phyloP scores from a whole-genome alignment of 2,797 vertebrate species.

The Esox masquinongy region DNA sequence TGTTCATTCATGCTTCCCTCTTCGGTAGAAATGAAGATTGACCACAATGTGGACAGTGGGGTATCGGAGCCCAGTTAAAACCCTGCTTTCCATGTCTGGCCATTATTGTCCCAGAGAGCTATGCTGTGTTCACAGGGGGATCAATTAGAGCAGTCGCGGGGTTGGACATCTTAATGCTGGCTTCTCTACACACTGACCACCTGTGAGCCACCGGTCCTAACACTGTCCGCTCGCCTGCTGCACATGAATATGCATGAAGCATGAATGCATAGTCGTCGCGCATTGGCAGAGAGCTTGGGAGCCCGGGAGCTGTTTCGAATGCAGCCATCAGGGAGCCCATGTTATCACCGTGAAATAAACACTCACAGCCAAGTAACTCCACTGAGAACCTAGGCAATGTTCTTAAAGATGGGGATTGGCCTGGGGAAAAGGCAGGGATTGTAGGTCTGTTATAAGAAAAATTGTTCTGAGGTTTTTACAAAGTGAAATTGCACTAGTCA shows the following conservation, averaged over 20 bases:
- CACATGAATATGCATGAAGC: slow-evolving; percentile 8
- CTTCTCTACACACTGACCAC: slow-evolving; percentile 17
- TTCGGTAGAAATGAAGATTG: not conserved
- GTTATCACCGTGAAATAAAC: slow-evolving; percentile 2
- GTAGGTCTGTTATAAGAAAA: too few species aligned
- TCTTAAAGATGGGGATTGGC: not conserved
- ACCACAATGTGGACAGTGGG: not conserved
- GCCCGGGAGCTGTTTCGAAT: not conserved
- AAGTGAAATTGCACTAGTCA: too few species aligned
- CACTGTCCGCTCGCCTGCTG: slow-evolving; percentile 17
- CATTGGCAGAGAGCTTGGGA: not conserved
- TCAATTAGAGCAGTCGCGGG: slow-evolving; percentile 25
- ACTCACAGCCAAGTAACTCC: slow-evolving; percentile 3
- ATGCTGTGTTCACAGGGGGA: slow-evolving; percentile 11
- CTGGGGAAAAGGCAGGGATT: too few species aligned
- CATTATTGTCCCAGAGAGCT: not conserved
- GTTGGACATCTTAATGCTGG: not conserved
- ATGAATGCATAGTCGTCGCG: not conserved
- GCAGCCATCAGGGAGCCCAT: not conserved
- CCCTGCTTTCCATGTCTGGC: slow-evolving; percentile 3
- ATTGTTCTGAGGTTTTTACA: too few species aligned
- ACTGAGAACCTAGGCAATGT: not conserved
- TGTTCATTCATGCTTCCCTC: not conserved
- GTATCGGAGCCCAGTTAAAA: not conserved
- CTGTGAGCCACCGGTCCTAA: slow-evolving; percentile 8